phyloP scores from a whole-genome alignment of 2,113 vertebrate genomes.

The Phocoena phocoena region DNA sequence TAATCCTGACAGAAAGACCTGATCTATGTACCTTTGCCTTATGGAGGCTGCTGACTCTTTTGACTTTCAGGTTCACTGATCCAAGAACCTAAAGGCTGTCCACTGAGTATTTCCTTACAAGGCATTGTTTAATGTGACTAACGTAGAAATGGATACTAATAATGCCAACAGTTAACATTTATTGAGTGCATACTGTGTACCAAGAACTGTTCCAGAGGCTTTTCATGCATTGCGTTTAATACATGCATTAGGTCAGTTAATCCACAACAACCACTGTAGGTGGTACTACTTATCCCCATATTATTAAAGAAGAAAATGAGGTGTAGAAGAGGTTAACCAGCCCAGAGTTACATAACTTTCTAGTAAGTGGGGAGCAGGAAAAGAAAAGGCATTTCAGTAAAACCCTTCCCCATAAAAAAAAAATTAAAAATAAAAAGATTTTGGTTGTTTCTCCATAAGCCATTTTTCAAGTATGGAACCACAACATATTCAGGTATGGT shows the following conservation, averaged over 20 bases:
- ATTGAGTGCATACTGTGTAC: neutral
- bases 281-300: neutral
- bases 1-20: neutral
- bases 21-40: neutral
- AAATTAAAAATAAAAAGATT: neutral
- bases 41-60: neutral
- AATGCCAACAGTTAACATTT: neutral
- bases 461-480: neutral
- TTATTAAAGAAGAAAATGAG: constrained; percentile 18
- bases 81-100: neutral
- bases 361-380: neutral
- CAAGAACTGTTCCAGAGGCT: neutral
- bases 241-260: neutral
- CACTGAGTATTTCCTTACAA: neutral
- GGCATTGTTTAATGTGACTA: neutral
- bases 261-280: neutral
- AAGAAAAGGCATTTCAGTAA: constrained; percentile 8
- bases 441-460: neutral
- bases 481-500: neutral
- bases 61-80: neutral
- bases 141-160: neutral
- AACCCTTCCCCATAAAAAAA: neutral
- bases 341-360: neutral
- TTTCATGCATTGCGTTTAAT: neutral
- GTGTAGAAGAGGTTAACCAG: neutral